phyloP scores from a whole-genome alignment of 2,113 vertebrate genomes.

The Paradoxurus hermaphroditus region DNA sequence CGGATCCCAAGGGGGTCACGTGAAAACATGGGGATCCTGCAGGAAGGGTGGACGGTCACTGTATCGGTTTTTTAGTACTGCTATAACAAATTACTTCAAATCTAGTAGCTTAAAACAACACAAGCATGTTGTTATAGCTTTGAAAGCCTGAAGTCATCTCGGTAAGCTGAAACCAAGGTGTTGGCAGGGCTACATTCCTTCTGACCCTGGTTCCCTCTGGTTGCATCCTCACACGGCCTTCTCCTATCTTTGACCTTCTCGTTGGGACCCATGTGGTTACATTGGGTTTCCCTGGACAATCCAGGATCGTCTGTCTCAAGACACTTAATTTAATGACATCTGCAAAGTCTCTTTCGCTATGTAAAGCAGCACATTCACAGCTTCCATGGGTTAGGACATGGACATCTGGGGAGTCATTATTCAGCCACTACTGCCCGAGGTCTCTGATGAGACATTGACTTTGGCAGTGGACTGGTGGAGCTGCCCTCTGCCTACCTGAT shows the following conservation, averaged over 20 bases:
- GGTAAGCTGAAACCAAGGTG: neutral
- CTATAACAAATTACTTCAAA: too few relatives aligned
- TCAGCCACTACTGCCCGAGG: neutral
- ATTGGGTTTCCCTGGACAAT: neutral
- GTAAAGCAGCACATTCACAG: neutral
- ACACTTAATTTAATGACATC: neutral
- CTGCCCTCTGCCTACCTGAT: neutral
- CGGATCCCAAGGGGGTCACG: neutral
- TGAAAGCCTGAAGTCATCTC: neutral
- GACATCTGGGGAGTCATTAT: neutral
- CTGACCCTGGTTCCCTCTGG: neutral
- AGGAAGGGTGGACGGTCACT: neutral
- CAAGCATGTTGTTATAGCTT: neutral
- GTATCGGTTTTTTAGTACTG: neutral
- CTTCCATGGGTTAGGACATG: neutral
- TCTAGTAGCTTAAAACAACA: neutral
- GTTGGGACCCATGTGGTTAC: neutral
- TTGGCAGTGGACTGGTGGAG: neutral
- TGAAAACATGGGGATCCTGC: neutral
- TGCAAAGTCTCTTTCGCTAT: neutral
- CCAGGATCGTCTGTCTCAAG: neutral
- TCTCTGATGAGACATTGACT: neutral
- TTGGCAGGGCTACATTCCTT: neutral
- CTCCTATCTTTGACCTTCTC: neutral
- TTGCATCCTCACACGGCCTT: neutral